Evolutionary conservation across 1,140 invertebrate species (phyloP).

Genomic region (Scylla paramamosain): DNA sequence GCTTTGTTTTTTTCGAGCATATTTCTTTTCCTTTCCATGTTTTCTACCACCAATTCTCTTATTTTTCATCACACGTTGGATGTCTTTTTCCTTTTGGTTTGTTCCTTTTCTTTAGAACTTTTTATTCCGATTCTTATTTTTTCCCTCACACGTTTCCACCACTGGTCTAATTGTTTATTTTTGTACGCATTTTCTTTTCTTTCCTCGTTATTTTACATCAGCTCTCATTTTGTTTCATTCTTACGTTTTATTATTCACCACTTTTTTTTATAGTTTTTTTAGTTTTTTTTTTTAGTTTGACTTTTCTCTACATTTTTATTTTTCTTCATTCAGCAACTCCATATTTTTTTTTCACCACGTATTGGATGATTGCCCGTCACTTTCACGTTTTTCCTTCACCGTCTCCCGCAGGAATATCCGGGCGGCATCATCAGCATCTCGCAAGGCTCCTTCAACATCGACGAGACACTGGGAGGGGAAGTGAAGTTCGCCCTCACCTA

Average conservation of each 20-base stretch:
- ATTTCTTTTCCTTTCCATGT: background rate
- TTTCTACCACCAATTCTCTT: too few relatives aligned
- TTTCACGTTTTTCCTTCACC: background rate
- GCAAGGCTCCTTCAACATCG: slow-evolving; percentile 61
- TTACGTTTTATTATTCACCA: background rate
- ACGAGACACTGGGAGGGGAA: slow-evolving; percentile 54
- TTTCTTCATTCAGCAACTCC: background rate
- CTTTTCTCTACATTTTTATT: too few relatives aligned
- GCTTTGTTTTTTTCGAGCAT: background rate
- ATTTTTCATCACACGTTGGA: too few relatives aligned
- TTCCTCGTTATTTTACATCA: background rate
- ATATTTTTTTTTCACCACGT: background rate
- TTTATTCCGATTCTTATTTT: background rate
- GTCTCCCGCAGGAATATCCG: slow-evolving; percentile 50
- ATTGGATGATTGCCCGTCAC: background rate
- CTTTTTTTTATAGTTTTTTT: background rate
- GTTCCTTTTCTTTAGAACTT: background rate
- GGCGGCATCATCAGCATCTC: slow-evolving; percentile 64
- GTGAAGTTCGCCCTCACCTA: slow-evolving; percentile 63
- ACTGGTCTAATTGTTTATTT: background rate
- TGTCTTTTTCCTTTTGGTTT: background rate
- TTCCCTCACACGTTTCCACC: background rate
- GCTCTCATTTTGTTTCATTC: too few relatives aligned
- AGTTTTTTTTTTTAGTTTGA: too few relatives aligned
- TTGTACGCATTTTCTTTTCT: background rate